A percentile compares a stretch with the other conserved stretches of the same genome.
Evolutionary conservation across 2,113 vertebrate species (phyloP).

Genomic region (Phylloscopus trochilus): DNA sequence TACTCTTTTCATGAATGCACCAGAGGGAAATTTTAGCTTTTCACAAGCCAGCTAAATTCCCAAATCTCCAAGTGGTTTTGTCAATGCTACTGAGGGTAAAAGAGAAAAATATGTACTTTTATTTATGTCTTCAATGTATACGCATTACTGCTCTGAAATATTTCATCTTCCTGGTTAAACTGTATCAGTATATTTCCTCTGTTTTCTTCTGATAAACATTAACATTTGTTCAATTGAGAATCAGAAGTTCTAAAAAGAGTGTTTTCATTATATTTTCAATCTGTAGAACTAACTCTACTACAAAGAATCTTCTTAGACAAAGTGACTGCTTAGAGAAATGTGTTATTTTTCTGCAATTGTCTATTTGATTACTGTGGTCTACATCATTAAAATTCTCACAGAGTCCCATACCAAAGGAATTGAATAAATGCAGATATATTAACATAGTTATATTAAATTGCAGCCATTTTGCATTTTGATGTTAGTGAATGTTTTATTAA

Average conservation of each 20-base stretch:
- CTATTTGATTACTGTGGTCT: background rate
- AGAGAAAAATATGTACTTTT: background rate
- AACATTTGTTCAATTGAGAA: background rate
- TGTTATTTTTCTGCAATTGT: constrained; percentile 15
- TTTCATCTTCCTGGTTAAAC: constrained; percentile 2
- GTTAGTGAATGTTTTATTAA: constrained; percentile 58
- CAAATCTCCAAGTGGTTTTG: background rate
- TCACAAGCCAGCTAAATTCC: background rate
- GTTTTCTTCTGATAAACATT: constrained; percentile 17
- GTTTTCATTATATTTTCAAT: background rate
- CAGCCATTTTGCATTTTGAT: constrained; percentile 2
- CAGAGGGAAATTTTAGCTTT: background rate
- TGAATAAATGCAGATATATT: constrained; percentile 9
- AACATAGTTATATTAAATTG: constrained; percentile 4
- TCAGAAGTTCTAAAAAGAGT: background rate
- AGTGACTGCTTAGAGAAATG: background rate
- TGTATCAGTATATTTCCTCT: background rate
- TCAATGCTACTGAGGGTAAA: background rate
- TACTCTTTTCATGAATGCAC: background rate
- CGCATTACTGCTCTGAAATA: background rate
- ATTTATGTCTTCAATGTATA: background rate
- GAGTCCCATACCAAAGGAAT: background rate
- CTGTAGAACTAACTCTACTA: background rate
- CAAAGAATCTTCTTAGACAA: background rate
- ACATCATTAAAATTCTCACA: constrained; percentile 13